phyloP scores from a whole-genome alignment of 2,113 vertebrate genomes.

The Himantopus leucocephalus region DNA sequence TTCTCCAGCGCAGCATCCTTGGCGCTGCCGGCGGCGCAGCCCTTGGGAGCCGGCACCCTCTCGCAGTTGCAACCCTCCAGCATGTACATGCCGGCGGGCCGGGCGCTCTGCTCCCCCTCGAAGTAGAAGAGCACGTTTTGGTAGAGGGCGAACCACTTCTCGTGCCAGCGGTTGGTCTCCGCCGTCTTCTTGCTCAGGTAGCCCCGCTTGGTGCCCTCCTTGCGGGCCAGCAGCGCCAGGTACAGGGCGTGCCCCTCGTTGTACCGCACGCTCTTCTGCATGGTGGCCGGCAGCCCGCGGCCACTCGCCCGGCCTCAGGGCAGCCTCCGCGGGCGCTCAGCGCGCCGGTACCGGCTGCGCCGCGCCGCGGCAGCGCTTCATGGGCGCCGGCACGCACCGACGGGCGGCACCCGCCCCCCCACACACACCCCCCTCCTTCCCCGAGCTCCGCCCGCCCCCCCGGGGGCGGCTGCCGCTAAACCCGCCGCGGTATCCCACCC shows the following conservation, averaged over 20 bases:
- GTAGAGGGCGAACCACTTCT: constrained; percentile 95
- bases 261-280: constrained; percentile 96
- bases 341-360: neutral
- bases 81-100: constrained; percentile 94
- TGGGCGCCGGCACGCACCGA: neutral
- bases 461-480: neutral
- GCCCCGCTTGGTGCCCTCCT: constrained; percentile 92
- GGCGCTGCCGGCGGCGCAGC: constrained; percentile 78
- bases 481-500: neutral
- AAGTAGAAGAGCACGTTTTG: constrained; percentile 98
- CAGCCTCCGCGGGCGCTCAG: neutral
- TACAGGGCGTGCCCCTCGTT: constrained; percentile 96
- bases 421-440: too few relatives aligned
- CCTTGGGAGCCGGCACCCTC: constrained; percentile 85
- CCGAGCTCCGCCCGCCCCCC: neutral
- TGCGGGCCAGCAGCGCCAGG: constrained; percentile 89
- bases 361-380: neutral
- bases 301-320: neutral
- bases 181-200: constrained; percentile 92
- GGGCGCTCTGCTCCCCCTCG: constrained; percentile 91
- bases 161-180: constrained; percentile 96
- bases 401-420: neutral
- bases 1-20: constrained; percentile 89
- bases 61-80: constrained; percentile 97
- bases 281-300: constrained; percentile 59